Evolutionary conservation across 92 coral and sea anemone genomes (phyloP), one percentile per base, ranked within the genome.

Genomic region (Parazoanthus atlanticus): DNA sequence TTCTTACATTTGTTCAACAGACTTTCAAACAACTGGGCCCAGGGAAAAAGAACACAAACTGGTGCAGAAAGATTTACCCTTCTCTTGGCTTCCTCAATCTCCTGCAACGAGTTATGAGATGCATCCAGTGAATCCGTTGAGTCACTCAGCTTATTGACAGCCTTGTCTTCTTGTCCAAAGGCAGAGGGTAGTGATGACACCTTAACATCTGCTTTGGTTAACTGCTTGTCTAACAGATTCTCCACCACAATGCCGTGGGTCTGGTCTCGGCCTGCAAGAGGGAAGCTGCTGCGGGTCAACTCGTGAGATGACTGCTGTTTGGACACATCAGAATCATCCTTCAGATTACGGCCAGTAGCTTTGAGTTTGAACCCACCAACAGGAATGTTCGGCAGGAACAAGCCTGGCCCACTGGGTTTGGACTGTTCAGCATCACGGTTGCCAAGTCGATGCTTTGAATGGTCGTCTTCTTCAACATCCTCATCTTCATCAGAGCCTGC

Each of bases 71-170:
- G 7, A 32, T 90, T 88, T 85, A 95, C 98, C 95, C 98, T 91
- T 90, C 96, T 92, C 7, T 94, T 82, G 7, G 96, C 98, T 76
- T 95, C 94, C 86, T 92, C 98, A 64, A 95, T 95, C 74, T 93
- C 98, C 75, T 93, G 93, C 71, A 95, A 82, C 13, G 98, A 95
- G 89, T 95, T 95, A 17, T 94, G 92, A 6, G 98, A 95, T 30
- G 86, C 94, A n/a, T 93, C 90, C 11, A 93, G 78, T 8, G 91
- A 90, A 43, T 93, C 95, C 11, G 88, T 88, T 2, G 92, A 89
- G 21, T 90, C 89, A 38, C 78, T 86, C 9, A 88, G 65, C 21
- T 84, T 31, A 9, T 89, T 73, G 26, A 81, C 93, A 28, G 74
- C 89, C 79, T 85, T 82, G 66, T 76, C 96, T 69, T 85, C 93